Base-by-base conservation (phyloP, 2,113 vertebrate species). In the Mugil cephalus region DNA sequence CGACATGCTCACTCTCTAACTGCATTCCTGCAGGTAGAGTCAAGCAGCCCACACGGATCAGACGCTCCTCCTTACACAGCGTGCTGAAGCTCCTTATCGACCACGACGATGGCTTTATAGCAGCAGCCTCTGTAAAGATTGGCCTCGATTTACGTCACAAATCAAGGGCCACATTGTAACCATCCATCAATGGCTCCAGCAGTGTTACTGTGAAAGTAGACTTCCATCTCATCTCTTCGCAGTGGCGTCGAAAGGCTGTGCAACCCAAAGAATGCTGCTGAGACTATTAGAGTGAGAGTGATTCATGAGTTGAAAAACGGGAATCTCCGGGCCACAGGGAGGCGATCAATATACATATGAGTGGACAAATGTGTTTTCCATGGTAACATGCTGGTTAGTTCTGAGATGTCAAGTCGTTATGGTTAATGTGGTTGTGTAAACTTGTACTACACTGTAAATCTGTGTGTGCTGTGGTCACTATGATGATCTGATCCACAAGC, bases 321-420 rank as follows among this genome's bases (percentile, higher is more conserved):
- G 43, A 69, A 56, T 79, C 61, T 48, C n/a, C 58, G 69, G 73
- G 83, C 82, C 69, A 73, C 18, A 58, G 51, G 79, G 68, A 69
- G 47, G 71, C 74, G 79, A 90, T 90, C 84, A 73, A 81, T 88
- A 85, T 82, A 76, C 74, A 55, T 74, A 81, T 64, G 81, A 81
- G 62, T 67, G 45, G 71, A 67, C 55, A 74, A 59, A 76, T 77
- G 74, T 77, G 82, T 87, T 92, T 90, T 83, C 86, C 84, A 90
- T 77, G 80, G 89, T 69, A 89, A 92, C 88, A 50, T 69, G 60
- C 76, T 45, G 70, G 69, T 48, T 63, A 70, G 52, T 59, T 74
- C 61, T 45, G 43, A 79, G 70, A 75, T 74, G 80, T 80, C 67
- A 82, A 82, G 30, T n/a, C 4, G 61, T 46, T 73, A 53, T 70